These are phyloP conservation scores for Sciurus carolinensis DNA, from an alignment of 2,797 vertebrate species.

Conservation along the genomic window DNA sequence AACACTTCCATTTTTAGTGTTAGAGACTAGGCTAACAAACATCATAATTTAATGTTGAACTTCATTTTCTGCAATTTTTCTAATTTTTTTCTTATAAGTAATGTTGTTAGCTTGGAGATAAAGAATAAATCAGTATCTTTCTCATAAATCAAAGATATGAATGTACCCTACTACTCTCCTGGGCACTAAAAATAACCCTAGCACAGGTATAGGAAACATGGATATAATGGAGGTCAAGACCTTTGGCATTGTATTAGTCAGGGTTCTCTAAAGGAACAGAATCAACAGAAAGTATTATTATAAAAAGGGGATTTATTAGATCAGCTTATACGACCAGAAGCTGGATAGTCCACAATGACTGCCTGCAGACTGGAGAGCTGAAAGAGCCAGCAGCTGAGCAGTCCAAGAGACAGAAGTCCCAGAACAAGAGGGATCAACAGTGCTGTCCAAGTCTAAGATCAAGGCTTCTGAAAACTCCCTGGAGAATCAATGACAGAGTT, in stretches of 20 bases:
- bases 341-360: no score
- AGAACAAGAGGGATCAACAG: no score
- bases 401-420: no score
- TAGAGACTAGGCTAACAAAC: not conserved
- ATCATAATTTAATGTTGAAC: not conserved
- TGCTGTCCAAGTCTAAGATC: no score
- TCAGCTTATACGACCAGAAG: no score
- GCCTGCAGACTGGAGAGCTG: no score
- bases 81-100: not conserved
- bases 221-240: not conserved
- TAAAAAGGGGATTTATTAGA: no score
- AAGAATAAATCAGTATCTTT: conserved; percentile 20
- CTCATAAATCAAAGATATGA: not conserved
- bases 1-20: not conserved
- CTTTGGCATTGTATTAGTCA: not conserved
- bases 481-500: no score
- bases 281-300: no score
- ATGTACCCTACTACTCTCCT: not conserved
- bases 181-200: not conserved
- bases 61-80: not conserved
- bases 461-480: no score
- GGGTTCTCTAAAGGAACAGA: no score
- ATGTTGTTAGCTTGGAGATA: not conserved
- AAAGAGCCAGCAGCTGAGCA: no score
- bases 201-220: not conserved